These are phyloP conservation scores for Gallinago stenura DNA, from an alignment of 2,797 vertebrate species.

Conservation along the genomic window DNA sequence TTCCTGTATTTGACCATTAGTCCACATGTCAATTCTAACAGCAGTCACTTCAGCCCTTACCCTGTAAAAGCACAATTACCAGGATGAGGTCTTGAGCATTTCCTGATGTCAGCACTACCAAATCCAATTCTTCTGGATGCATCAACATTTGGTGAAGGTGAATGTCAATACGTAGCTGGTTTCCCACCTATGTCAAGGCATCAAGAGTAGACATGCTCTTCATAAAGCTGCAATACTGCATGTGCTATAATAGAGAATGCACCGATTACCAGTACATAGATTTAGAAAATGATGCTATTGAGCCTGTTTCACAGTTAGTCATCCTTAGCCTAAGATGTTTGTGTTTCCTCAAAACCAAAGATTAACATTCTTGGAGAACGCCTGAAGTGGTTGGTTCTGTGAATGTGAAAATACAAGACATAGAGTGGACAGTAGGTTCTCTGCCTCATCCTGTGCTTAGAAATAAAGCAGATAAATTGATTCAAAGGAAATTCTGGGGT, in stretches of 20 bases:
- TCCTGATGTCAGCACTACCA: neutral
- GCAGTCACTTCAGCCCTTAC: neutral
- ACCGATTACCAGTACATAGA: neutral
- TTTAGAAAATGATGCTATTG: neutral
- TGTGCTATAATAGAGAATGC: neutral
- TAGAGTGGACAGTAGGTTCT: neutral
- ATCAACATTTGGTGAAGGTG: neutral
- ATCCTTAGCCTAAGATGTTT: neutral
- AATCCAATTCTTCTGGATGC: neutral
- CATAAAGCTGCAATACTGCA: neutral
- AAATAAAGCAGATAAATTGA: neutral
- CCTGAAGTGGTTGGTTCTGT: neutral
- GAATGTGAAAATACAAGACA: neutral
- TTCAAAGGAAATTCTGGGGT: neutral
- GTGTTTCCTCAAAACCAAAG: neutral
- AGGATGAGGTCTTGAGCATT: neutral
- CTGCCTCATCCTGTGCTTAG: neutral
- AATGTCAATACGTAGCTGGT: neutral
- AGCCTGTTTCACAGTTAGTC: neutral
- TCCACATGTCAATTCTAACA: neutral
- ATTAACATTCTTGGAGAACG: neutral
- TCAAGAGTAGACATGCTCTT: neutral
- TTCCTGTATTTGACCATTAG: neutral
- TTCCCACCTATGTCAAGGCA: neutral
- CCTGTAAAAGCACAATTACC: neutral